phyloP scores from a whole-genome alignment of 2,797 vertebrate genomes.

The Cebuella pygmaea region DNA sequence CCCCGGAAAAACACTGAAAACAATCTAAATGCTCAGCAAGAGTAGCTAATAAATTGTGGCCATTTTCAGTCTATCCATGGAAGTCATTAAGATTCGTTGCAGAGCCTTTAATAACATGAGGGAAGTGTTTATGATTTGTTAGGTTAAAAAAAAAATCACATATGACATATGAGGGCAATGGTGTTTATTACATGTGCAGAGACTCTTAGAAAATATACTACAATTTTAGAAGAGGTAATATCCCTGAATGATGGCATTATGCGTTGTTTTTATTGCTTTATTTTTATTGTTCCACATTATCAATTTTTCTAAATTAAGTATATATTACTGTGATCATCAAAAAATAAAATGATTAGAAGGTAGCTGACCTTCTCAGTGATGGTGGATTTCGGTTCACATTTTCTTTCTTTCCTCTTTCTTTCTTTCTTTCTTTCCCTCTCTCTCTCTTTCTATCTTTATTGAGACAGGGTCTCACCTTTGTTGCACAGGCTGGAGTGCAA shows the following conservation, averaged over 20 bases:
- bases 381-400: background rate
- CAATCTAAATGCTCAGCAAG: background rate
- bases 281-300: slow-evolving; percentile 15
- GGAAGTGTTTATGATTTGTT: slow-evolving; percentile 17
- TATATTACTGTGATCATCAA: slow-evolving; percentile 16
- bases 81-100: slow-evolving; percentile 15
- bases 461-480: background rate
- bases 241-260: background rate
- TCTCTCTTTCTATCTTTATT: background rate
- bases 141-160: background rate
- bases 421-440: too few species aligned
- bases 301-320: background rate
- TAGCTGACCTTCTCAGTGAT: background rate
- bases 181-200: background rate
- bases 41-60: background rate
- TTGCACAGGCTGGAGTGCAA: too few species aligned
- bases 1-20: background rate
- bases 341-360: background rate
- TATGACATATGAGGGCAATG: background rate
- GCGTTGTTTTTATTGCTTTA: background rate
- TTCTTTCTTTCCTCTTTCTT: background rate
- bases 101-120: background rate
- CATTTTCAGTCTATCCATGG: background rate
- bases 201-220: background rate
- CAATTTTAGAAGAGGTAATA: background rate